Evolutionary conservation across 2,113 vertebrate genomes (phyloP).

Genomic region (Eublepharis macularius): DNA sequence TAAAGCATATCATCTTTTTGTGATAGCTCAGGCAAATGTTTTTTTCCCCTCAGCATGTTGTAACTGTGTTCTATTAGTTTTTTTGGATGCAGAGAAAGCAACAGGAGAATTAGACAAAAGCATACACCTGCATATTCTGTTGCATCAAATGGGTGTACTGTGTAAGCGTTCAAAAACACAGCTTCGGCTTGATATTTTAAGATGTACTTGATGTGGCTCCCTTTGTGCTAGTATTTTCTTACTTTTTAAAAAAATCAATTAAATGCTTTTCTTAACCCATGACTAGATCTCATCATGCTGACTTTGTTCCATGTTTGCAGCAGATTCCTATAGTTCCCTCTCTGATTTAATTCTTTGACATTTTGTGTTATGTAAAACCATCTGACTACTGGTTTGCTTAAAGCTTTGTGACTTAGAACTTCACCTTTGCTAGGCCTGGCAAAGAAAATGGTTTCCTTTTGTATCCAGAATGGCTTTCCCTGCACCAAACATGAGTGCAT

Average conservation of each 20-base stretch:
- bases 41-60: constrained; percentile 34
- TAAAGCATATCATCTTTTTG: constrained; percentile 20
- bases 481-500: not conserved
- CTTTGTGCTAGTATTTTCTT: not conserved
- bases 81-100: constrained; percentile 40
- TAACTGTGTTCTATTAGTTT: constrained; percentile 49
- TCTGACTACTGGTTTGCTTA: not conserved
- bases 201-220: constrained; percentile 33
- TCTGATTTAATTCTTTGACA: not conserved
- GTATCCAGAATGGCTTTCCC: not conserved
- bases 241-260: not conserved
- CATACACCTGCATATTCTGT: constrained; percentile 50
- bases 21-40: constrained; percentile 21
- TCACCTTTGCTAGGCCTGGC: not conserved
- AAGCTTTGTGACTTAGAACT: not conserved
- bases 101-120: constrained; percentile 52
- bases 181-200: constrained; percentile 42
- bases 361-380: not conserved
- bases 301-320: not conserved
- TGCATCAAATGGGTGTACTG: not conserved
- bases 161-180: not conserved
- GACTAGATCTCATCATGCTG: not conserved
- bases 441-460: not conserved
- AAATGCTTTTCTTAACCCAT: not conserved
- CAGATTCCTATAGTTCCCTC: accelerated